Percentiles rank a stretch among this genome's conserved stretches.
These are phyloP conservation scores for Chrysolina haemoptera DNA, from an alignment of 2,888 invertebrate genomes.

Conservation along the genomic window DNA sequence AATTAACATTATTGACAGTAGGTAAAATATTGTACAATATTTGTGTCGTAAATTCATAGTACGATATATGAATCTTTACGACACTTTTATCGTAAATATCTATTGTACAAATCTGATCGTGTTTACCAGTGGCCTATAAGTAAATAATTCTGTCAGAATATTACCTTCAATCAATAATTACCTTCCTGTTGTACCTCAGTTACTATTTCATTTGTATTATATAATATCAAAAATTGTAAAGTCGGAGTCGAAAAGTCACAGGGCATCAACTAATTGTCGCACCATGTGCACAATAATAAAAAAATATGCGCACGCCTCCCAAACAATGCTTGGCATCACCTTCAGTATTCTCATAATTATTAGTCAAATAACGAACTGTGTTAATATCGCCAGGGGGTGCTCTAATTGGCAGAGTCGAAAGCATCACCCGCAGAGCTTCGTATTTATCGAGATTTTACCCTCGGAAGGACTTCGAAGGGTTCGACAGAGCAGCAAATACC, in stretches of 20 bases:
- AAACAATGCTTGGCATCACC: conserved; percentile 33
- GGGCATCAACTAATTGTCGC: not conserved
- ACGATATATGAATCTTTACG: no score
- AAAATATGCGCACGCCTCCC: conserved; percentile 20
- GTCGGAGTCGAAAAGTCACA: conserved; percentile 4
- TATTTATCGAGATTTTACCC: conserved; percentile 41
- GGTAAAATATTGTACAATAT: no score
- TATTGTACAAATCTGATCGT: no score
- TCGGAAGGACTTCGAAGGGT: conserved; percentile 35
- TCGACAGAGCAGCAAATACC: conserved; percentile 40
- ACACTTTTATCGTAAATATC: no score
- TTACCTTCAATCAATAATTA: no score
- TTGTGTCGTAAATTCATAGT: no score
- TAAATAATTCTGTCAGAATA: no score
- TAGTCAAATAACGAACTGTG: conserved; percentile 42
- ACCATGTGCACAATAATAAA: conserved; percentile 17
- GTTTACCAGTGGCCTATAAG: no score
- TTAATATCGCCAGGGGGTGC: conserved; percentile 44
- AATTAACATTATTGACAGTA: no score
- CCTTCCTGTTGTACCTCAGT: no score
- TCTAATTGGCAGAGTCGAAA: conserved; percentile 46
- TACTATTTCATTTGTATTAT: no score
- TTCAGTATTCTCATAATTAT: conserved; percentile 36
- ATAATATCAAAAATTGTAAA: not conserved
- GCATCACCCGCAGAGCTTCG: conserved; percentile 41